A percentile compares a stretch with the other conserved stretches of the same genome.
Evolutionary conservation across 2,888 invertebrate genomes (phyloP).

Genomic region (Drosophila macrospina): DNA sequence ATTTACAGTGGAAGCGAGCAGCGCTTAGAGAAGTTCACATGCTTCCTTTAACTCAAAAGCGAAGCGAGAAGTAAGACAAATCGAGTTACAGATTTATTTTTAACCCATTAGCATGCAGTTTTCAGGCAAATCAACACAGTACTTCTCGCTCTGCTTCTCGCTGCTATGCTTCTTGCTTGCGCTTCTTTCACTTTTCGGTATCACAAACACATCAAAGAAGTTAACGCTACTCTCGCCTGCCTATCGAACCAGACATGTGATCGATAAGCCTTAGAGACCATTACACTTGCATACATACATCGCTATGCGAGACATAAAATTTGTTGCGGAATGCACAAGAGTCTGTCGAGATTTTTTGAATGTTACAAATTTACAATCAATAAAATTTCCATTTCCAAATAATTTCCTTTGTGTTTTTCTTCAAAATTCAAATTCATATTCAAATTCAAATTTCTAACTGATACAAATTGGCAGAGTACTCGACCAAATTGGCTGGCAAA

Average conservation of each 20-base stretch:
- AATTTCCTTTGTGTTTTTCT: not conserved
- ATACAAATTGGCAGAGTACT: conserved; percentile 49
- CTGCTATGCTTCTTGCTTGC: not conserved
- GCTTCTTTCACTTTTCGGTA: not conserved
- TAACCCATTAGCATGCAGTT: not conserved
- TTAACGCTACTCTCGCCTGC: not conserved
- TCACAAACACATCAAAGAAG: not conserved
- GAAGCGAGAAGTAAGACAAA: not conserved
- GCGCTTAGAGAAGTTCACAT: not conserved
- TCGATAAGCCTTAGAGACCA: not conserved
- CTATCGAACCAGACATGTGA: not conserved
- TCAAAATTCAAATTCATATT: conserved; percentile 4
- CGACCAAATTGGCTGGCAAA: conserved; percentile 40
- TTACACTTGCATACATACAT: not conserved
- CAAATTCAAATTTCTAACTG: conserved; percentile 39
- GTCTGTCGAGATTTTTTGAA: not conserved
- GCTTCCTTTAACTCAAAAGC: not conserved
- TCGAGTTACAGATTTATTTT: not conserved
- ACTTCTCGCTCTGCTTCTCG: not conserved
- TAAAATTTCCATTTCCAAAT: conserved; percentile 14
- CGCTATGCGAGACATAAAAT: not conserved
- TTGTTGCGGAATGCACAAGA: not conserved
- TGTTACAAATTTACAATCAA: not conserved
- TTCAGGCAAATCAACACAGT: not conserved
- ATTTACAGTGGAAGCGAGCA: not conserved